Base-by-base conservation (phyloP, 2,888 invertebrate species). In the Microplitis deprimator region DNA sequence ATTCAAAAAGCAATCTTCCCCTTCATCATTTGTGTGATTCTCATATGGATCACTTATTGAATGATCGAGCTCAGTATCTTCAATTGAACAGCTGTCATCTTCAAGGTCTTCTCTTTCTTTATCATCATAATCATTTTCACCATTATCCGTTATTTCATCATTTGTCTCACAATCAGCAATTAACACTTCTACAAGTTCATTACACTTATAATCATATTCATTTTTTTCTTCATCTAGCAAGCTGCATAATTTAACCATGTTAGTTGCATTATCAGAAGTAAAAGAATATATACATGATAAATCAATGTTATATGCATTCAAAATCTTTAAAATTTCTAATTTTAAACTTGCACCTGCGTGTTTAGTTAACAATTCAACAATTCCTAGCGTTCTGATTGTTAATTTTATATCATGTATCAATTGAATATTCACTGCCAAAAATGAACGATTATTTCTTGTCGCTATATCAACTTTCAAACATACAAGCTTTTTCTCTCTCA, bases 401-500 rank as follows among this genome's bases (percentile, higher is more conserved):
- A 73, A 65, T 16, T 13, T 64, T 1, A 17, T 41, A 64, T 64
- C 20, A 17, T 64, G 6, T 1, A 73, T 40, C n/a, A 64, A 73
- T 39, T 65, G 73, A 6, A 73, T 50, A 17, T 73, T 73, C 4
- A 73, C 40, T 17, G 65, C 73, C 16, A 73, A 17, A 20, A 73
- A 73, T 41, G 40, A 64, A 5, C 73, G 65, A 5, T 17, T 65
- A 10, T 64, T 40, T 1, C 73, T 6, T 10, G 73, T 20, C 8
- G 65, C 64, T 8, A 64, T 10, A 17, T 73, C 73, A 1, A 73
- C 73, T 40, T 73, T 73, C 50, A 64, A 64, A 10, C 73, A 50
- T 40, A 65, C 41, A 2, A 73, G 50, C 13, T 73, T 73, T 13
- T 8, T 3, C 1, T 38, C 16, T 39, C n/a, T 8, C n/a, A 68